These are phyloP conservation scores for Helicoverpa assulta DNA, from an alignment of 2,888 invertebrate species.

Conservation along the genomic window DNA sequence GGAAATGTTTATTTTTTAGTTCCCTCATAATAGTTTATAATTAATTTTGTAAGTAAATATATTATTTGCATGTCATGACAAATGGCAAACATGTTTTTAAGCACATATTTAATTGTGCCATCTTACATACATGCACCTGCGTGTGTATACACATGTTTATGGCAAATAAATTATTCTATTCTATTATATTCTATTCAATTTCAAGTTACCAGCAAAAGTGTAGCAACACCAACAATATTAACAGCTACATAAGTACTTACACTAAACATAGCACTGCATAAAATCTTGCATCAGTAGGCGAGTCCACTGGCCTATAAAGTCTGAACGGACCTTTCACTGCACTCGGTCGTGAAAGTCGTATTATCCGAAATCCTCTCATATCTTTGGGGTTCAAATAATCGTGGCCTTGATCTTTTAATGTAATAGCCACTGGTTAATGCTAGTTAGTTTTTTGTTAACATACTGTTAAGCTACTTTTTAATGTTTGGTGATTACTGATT, in stretches of 20 bases:
- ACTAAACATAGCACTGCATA: slow-evolving; percentile 17
- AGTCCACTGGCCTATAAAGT: slow-evolving; percentile 52
- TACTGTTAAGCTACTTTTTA: neutral
- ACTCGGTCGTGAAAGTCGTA: slow-evolving; percentile 51
- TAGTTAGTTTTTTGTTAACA: neutral
- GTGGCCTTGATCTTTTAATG: slow-evolving; percentile 50
- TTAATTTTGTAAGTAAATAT: no score
- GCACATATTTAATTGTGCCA: no score
- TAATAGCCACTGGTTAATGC: slow-evolving; percentile 23
- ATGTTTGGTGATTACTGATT: no score
- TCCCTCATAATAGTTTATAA: no score
- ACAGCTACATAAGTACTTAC: slow-evolving; percentile 9
- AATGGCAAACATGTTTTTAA: no score
- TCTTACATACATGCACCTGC: no score
- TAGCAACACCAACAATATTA: slow-evolving; percentile 4
- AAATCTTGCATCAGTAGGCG: slow-evolving; percentile 39
- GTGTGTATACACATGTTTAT: no score
- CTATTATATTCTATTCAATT: no score
- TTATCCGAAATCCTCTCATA: slow-evolving; percentile 42
- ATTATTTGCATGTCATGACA: no score
- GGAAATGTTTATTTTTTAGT: no score
- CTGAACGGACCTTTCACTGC: slow-evolving; percentile 54
- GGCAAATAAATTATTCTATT: no score
- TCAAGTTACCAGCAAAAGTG: neutral
- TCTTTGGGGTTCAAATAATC: slow-evolving; percentile 38